These are phyloP conservation scores for Pangasius sanitwongsei DNA, from an alignment of 2,797 vertebrate genomes.

Conservation along the genomic window DNA sequence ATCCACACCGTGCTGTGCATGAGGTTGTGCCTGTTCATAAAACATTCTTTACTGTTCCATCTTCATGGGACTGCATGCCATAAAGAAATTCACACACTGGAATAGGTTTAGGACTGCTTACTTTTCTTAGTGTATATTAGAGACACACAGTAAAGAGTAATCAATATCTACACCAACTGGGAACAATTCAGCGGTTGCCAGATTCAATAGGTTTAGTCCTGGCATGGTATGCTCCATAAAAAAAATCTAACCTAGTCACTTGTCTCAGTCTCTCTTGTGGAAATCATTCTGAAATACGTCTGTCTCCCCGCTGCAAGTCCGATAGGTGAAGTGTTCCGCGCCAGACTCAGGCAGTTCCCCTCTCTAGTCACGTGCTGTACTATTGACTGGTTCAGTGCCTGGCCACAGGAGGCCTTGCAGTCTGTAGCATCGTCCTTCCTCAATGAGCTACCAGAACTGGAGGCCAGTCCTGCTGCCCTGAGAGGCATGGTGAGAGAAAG, in stretches of 20 bases:
- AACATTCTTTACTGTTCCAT: neutral
- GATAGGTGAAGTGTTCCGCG: slow-evolving; percentile 87
- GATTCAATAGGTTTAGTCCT: neutral
- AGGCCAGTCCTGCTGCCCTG: slow-evolving; percentile 61
- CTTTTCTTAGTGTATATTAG: neutral
- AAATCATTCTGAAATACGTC: neutral
- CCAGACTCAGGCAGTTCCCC: slow-evolving; percentile 89
- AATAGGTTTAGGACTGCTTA: neutral
- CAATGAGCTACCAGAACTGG: slow-evolving; percentile 80
- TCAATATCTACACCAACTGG: neutral
- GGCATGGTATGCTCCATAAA: neutral
- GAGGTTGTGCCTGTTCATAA: slow-evolving; percentile 75
- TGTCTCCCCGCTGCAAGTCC: slow-evolving; percentile 72
- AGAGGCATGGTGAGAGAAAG: slow-evolving; percentile 79
- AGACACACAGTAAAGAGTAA: neutral
- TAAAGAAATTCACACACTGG: neutral
- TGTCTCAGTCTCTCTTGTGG: neutral
- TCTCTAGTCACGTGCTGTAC: slow-evolving; percentile 92
- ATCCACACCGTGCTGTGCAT: slow-evolving; percentile 92
- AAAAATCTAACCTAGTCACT: neutral
- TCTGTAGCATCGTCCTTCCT: slow-evolving; percentile 84
- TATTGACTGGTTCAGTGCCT: slow-evolving; percentile 92
- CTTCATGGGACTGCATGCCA: neutral
- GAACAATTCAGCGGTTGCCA: neutral
- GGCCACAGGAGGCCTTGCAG: slow-evolving; percentile 89